A percentile compares a stretch with the other conserved stretches of the same genome.
These are phyloP conservation scores for Sinocyclocheilus rhinocerous DNA, from an alignment of 2,113 vertebrate species.

Conservation along the genomic window DNA sequence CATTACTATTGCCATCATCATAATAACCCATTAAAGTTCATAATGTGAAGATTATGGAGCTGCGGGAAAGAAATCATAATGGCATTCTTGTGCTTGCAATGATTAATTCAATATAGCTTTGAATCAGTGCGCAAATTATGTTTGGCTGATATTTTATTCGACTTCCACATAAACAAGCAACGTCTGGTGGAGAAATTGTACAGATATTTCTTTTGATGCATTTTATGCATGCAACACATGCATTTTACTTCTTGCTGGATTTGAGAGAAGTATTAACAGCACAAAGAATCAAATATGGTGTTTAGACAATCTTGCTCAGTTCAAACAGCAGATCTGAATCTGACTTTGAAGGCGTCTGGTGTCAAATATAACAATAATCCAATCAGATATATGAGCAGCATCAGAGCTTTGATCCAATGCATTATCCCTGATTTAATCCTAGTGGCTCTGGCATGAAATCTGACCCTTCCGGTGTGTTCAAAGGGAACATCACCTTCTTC, in stretches of 20 bases:
- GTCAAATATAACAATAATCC: not conserved
- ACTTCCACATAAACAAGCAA: not conserved
- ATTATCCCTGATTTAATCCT: conserved; percentile 16
- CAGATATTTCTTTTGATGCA: not conserved
- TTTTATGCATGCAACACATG: not conserved
- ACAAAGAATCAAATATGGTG: not conserved
- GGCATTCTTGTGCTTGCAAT: not conserved
- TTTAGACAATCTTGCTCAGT: not conserved
- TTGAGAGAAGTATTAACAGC: not conserved
- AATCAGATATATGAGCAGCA: not conserved
- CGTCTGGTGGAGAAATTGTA: not conserved
- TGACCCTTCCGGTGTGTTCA: conserved; percentile 23
- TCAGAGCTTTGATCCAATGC: conserved; percentile 4
- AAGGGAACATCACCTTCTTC: conserved; percentile 5
- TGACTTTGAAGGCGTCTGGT: not conserved
- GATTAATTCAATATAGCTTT: not conserved
- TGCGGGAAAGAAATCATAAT: not conserved
- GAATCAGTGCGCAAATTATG: not conserved
- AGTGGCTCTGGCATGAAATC: conserved; percentile 5
- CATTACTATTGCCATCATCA: not conserved
- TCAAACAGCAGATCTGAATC: not conserved
- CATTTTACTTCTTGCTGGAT: not conserved
- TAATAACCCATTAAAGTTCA: conserved; percentile 1
- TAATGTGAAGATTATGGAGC: conserved; percentile 5
- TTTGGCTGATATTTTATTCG: not conserved